Evolutionary conservation across 1,140 invertebrate species (phyloP).

Genomic region (Saccostrea echinata): DNA sequence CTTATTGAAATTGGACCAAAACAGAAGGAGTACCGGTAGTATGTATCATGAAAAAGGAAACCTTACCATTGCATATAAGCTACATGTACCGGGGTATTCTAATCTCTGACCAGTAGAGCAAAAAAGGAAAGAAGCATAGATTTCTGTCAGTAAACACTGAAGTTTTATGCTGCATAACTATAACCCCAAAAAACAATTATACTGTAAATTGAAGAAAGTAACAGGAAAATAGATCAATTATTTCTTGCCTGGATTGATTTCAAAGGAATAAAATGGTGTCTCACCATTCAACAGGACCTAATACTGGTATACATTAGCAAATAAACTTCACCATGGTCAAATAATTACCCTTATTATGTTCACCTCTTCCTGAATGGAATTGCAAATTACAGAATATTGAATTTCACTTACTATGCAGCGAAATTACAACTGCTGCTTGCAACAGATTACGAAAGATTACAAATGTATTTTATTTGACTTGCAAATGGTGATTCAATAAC

Average conservation of each 20-base stretch:
- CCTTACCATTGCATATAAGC: too few species aligned
- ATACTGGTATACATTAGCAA: background rate
- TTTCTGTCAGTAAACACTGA: too few species aligned
- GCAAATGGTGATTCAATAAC: background rate
- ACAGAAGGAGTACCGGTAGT: too few species aligned
- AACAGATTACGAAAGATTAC: background rate
- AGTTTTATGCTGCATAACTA: too few species aligned
- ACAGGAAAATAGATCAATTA: background rate
- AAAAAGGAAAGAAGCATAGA: too few species aligned
- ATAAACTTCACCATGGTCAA: background rate
- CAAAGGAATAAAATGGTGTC: background rate
- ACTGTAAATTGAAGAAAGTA: too few species aligned
- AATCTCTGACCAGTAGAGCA: too few species aligned
- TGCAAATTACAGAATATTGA: slow-evolving; percentile 20
- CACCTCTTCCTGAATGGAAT: background rate
- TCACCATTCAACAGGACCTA: too few species aligned
- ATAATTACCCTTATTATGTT: background rate
- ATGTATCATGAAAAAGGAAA: too few species aligned
- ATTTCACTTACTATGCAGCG: slow-evolving; percentile 17
- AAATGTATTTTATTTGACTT: slow-evolving; percentile 36
- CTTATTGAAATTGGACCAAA: too few species aligned
- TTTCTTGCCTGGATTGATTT: background rate
- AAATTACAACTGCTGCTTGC: slow-evolving; percentile 12
- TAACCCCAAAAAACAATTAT: too few species aligned
- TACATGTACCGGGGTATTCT: too few species aligned